These are phyloP conservation scores for Griposia aprilina DNA, from an alignment of 2,888 invertebrate genomes.

Conservation along the genomic window DNA sequence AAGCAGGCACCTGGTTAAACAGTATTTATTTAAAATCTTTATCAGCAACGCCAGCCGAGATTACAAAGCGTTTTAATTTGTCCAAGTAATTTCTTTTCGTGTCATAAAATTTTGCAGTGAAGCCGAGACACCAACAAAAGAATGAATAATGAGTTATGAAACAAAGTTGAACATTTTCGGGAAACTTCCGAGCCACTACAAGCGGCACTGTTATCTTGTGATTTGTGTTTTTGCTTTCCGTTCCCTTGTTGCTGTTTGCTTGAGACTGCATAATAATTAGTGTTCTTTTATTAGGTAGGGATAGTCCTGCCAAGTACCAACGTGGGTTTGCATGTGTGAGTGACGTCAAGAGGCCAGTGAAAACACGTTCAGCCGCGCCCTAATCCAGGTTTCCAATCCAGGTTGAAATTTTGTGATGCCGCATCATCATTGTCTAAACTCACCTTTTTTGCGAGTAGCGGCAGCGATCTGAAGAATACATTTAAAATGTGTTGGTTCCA, in stretches of 20 bases:
- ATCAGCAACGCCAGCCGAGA: constrained; percentile 72
- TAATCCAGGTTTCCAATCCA: background rate
- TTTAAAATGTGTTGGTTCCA: background rate
- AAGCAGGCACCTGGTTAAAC: constrained; percentile 52
- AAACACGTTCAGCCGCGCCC: background rate
- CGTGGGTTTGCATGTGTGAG: background rate
- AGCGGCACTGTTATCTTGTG: constrained; percentile 81
- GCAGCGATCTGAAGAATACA: background rate
- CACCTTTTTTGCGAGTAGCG: background rate
- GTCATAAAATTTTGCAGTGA: constrained; percentile 86
- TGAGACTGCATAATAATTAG: constrained; percentile 44
- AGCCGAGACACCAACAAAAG: constrained; percentile 86
- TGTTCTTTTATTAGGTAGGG: constrained; percentile 33
- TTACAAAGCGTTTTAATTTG: constrained; percentile 86
- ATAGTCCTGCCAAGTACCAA: background rate
- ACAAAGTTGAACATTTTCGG: constrained; percentile 87
- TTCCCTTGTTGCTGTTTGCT: constrained; percentile 57
- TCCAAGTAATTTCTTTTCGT: constrained; percentile 86
- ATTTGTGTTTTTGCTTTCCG: constrained; percentile 82
- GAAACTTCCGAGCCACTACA: constrained; percentile 83
- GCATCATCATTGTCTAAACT: background rate
- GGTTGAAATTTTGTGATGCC: constrained; percentile 1
- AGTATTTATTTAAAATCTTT: constrained; percentile 67
- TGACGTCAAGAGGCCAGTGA: constrained; percentile 1
- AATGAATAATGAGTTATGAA: constrained; percentile 88